These are phyloP conservation scores for Drosophila tripunctata DNA, from an alignment of 2,888 invertebrate genomes.

Conservation along the genomic window DNA sequence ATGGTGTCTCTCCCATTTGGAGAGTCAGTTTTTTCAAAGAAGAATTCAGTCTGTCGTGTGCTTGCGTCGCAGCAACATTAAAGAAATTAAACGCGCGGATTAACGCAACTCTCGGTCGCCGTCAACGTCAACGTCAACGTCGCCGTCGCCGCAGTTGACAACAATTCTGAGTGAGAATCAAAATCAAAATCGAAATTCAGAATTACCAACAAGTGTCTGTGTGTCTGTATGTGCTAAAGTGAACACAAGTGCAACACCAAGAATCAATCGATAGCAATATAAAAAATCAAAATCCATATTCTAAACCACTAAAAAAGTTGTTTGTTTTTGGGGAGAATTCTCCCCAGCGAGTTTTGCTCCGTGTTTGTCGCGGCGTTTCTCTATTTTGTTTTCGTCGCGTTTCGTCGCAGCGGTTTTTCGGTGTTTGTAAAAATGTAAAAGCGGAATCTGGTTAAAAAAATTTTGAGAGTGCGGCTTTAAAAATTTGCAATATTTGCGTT, in stretches of 20 bases:
- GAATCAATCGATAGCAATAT: conserved; percentile 14
- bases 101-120: conserved; percentile 49
- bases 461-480: conserved; percentile 17
- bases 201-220: conserved; percentile 15
- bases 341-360: neutral
- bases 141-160: conserved; percentile 47
- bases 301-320: conserved; percentile 7
- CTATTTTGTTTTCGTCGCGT: conserved; percentile 64
- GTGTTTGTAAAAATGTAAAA: conserved; percentile 54
- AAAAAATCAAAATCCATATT: conserved; percentile 13
- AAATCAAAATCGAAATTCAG: neutral
- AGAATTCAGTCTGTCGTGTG: conserved; percentile 82
- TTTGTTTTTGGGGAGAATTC: conserved; percentile 7
- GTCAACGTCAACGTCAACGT: conserved; percentile 40
- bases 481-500: conserved; percentile 63
- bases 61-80: conserved; percentile 82
- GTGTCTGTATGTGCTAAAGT: no score
- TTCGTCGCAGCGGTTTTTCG: conserved; percentile 20
- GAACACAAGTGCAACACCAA: conserved; percentile 15
- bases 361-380: conserved; percentile 48
- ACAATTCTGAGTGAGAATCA: conserved; percentile 30
- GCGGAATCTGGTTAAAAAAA: conserved; percentile 34
- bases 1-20: neutral
- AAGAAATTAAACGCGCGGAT: conserved; percentile 69
- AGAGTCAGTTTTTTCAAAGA: conserved; percentile 32